Percentiles rank a stretch among this genome's conserved stretches.
phyloP scores from a whole-genome alignment of 1,140 invertebrate species.

The Lysiphlebus fabarum region DNA sequence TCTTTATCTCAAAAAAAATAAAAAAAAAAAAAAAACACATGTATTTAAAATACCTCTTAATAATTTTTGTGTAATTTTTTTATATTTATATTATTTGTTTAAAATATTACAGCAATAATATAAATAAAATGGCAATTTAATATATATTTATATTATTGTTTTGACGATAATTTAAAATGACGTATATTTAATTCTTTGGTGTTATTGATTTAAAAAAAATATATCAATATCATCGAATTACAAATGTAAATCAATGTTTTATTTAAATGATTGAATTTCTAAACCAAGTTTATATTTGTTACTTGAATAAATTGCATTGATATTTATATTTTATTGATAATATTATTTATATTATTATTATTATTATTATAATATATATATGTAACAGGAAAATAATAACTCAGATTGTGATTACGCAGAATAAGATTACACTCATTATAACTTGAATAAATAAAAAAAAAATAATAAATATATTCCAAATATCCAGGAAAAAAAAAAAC shows the following conservation, averaged over 20 bases:
- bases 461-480: neutral
- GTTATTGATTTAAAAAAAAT: neutral
- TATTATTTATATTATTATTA: too few species aligned
- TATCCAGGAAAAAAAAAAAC: neutral
- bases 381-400: slow-evolving; percentile 14
- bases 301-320: neutral
- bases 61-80: too few species aligned
- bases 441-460: slow-evolving; percentile 1
- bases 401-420: slow-evolving; percentile 14
- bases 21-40: slow-evolving; percentile 1
- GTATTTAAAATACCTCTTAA: too few species aligned
- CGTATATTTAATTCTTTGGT: too few species aligned
- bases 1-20: slow-evolving; percentile 18
- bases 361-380: neutral
- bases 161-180: too few species aligned
- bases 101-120: neutral
- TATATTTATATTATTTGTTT: too few species aligned
- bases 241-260: neutral
- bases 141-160: neutral
- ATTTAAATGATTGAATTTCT: slow-evolving; percentile 1
- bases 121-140: neutral
- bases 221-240: slow-evolving; percentile 1
- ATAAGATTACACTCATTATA: slow-evolving; percentile 6
- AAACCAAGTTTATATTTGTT: neutral
- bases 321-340: too few species aligned